Percentiles rank a stretch among this genome's conserved stretches.
Evolutionary conservation across 2,113 vertebrate species (phyloP).

Genomic region (Scomber colias): DNA sequence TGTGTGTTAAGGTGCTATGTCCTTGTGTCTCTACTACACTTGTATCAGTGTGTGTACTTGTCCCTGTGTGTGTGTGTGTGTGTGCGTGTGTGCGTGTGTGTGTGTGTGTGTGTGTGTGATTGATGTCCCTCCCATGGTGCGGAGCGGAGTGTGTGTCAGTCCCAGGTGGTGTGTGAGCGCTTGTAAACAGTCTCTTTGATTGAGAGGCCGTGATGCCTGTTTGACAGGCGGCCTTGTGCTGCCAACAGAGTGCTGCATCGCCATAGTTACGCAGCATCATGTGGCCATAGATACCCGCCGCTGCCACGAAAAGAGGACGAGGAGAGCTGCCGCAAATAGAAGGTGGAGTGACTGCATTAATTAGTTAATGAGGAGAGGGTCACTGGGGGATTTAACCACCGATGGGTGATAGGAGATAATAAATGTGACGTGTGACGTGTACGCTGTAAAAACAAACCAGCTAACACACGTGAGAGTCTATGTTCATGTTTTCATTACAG

Average conservation of each 20-base stretch:
- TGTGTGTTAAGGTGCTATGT: neutral
- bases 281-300: conserved; percentile 25
- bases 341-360: conserved; percentile 37
- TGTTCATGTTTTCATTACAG: neutral
- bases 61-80: neutral
- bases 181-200: conserved; percentile 76
- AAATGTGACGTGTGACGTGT: neutral
- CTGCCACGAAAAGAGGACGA: conserved; percentile 21
- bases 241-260: conserved; percentile 52
- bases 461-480: neutral
- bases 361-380: conserved; percentile 39
- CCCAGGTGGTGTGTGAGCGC: conserved; percentile 70
- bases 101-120: conserved; percentile 41
- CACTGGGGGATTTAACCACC: neutral
- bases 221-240: conserved; percentile 74
- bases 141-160: conserved; percentile 64
- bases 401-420: neutral
- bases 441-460: neutral
- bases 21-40: conserved; percentile 3
- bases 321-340: conserved; percentile 3
- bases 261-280: conserved; percentile 63
- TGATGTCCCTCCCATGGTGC: conserved; percentile 55
- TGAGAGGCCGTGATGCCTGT: conserved; percentile 67
- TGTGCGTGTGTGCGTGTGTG: conserved; percentile 30
- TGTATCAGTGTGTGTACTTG: neutral